These are phyloP conservation scores for Corythornis vintsioides DNA, from an alignment of 2,113 vertebrate genomes.

Conservation along the genomic window DNA sequence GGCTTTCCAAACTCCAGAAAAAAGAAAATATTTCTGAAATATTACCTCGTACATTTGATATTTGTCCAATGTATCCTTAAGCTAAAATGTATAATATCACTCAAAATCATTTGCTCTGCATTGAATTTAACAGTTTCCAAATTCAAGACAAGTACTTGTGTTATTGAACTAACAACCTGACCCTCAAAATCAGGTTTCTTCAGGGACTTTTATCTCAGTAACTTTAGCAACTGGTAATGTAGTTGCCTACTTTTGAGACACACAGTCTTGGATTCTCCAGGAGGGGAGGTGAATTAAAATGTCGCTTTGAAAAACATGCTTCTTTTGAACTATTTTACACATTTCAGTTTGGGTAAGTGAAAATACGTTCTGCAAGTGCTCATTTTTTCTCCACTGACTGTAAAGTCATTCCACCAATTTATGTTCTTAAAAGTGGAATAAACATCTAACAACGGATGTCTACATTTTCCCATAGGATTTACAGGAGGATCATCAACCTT, in stretches of 20 bases:
- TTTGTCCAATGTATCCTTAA: neutral
- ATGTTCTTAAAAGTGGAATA: neutral
- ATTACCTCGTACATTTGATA: neutral
- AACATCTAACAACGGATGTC: neutral
- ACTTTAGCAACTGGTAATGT: neutral
- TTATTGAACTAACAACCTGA: neutral
- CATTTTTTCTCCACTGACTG: neutral
- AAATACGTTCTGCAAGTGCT: neutral
- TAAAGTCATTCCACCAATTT: neutral
- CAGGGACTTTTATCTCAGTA: neutral
- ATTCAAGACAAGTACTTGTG: neutral
- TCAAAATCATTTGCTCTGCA: neutral
- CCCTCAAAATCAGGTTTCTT: neutral
- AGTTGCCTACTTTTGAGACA: neutral
- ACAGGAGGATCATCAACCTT: neutral
- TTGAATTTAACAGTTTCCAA: neutral
- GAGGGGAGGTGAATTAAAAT: neutral
- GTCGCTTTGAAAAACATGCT: neutral
- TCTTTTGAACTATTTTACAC: neutral
- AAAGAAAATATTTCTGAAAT: neutral
- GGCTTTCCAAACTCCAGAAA: neutral
- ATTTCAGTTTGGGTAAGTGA: neutral
- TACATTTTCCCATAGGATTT: conserved; percentile 8
- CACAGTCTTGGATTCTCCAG: neutral
- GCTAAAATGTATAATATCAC: neutral